phyloP scores from a whole-genome alignment of 1,140 invertebrate species.

The Psix sp. region DNA sequence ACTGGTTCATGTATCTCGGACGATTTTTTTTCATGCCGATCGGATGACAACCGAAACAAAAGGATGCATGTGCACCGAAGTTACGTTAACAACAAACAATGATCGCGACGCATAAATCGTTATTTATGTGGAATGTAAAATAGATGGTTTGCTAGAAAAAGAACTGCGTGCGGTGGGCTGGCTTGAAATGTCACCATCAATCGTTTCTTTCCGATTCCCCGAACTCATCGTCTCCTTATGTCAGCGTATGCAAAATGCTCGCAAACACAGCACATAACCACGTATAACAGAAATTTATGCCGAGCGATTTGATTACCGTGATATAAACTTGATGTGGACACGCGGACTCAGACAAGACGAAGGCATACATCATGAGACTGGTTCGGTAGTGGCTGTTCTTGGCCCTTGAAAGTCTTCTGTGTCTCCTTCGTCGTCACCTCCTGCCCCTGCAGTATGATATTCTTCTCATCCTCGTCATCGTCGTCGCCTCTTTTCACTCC shows the following conservation, averaged over 20 bases:
- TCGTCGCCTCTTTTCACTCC: conserved; percentile 59
- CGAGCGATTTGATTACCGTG: conserved; percentile 76
- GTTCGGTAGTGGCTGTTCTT: conserved; percentile 59
- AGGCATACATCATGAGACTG: conserved; percentile 75
- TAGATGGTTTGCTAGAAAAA: conserved; percentile 44
- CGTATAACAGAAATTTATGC: conserved; percentile 74
- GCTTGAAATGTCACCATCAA: conserved; percentile 56
- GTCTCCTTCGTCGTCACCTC: conserved; percentile 62
- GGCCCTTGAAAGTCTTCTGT: conserved; percentile 52
- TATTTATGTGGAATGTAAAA: conserved; percentile 42
- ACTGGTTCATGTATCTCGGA: conserved; percentile 18
- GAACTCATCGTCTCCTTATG: conserved; percentile 55
- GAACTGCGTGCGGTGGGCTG: conserved; percentile 43
- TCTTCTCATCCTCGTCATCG: conserved; percentile 50
- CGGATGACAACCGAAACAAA: neutral
- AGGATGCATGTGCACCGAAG: conserved; percentile 4
- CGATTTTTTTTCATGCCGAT: neutral
- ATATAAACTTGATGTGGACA: conserved; percentile 75
- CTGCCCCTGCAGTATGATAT: conserved; percentile 53
- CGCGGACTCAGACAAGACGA: conserved; percentile 70
- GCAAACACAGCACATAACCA: conserved; percentile 67
- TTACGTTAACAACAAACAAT: conserved; percentile 30
- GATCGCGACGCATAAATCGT: conserved; percentile 21
- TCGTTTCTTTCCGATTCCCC: conserved; percentile 59
- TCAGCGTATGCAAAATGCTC: conserved; percentile 60